Evolutionary conservation across 1,140 invertebrate genomes (phyloP).

Genomic region (Cydia splendana): DNA sequence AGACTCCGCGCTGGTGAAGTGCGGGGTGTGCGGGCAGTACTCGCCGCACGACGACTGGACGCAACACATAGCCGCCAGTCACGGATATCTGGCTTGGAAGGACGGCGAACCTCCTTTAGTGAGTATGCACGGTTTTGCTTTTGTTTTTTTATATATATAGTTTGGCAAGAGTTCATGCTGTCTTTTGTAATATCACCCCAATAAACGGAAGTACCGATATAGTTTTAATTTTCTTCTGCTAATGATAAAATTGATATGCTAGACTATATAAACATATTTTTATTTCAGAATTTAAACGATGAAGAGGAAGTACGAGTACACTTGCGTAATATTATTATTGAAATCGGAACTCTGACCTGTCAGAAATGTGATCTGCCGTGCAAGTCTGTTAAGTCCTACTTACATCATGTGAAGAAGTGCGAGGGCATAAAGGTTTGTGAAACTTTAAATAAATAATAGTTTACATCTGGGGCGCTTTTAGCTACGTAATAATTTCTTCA

Average conservation of each 20-base stretch:
- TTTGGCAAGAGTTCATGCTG: too few relatives aligned
- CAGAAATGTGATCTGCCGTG: not conserved
- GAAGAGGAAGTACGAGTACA: not conserved
- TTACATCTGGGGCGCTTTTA: too few relatives aligned
- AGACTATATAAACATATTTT: too few relatives aligned
- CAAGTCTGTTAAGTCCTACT: constrained; percentile 20
- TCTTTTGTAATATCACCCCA: too few relatives aligned
- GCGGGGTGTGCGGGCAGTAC: constrained; percentile 51
- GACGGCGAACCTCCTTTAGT: constrained; percentile 48
- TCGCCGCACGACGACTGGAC: constrained; percentile 62
- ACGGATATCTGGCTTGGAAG: constrained; percentile 62
- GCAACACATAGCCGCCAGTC: constrained; percentile 71
- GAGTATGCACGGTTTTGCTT: constrained; percentile 34
- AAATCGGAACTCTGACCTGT: not conserved
- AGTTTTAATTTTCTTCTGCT: too few relatives aligned
- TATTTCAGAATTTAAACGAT: constrained; percentile 16
- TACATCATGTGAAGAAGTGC: constrained; percentile 5
- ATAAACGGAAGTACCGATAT: too few relatives aligned
- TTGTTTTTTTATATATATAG: too few relatives aligned
- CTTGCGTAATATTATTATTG: not conserved
- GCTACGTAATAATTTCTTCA: too few relatives aligned
- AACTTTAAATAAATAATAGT: not conserved
- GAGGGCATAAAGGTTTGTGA: not conserved
- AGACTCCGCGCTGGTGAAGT: constrained; percentile 37
- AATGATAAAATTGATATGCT: too few relatives aligned